Conservation (phyloP, 2,113 vertebrate genomes). For the Xiphophorus hellerii region DNA sequence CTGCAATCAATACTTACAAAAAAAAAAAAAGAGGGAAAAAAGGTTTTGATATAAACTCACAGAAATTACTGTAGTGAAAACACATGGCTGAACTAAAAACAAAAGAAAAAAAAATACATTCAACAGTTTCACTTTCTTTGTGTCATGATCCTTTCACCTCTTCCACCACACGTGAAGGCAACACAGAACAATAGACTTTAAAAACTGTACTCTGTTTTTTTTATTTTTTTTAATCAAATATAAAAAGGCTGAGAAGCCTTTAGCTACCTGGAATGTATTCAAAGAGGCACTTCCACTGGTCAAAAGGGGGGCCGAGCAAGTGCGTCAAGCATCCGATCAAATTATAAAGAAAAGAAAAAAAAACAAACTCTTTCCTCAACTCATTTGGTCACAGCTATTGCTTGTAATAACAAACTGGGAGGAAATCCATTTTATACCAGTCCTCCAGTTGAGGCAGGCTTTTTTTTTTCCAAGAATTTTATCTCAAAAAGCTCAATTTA, state of each 20-base stretch:
- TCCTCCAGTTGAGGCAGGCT: conserved; percentile 3
- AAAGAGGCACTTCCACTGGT: conserved; percentile 86
- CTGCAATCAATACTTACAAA: conserved; percentile 99
- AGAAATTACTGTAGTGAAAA: conserved; percentile 94
- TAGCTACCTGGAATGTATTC: conserved; percentile 95
- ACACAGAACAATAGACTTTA: conserved; percentile 81
- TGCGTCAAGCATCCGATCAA: conserved; percentile 70
- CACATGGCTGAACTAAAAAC: conserved; percentile 59
- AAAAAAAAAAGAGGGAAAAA: conserved; percentile 59
- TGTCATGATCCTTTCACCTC: conserved; percentile 88
- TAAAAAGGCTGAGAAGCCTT: conserved; percentile 75
- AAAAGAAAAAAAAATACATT: conserved; percentile 89
- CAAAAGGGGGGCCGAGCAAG: conserved; percentile 59
- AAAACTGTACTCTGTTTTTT: conserved; percentile 66
- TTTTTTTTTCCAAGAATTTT: neutral
- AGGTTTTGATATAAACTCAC: conserved; percentile 95
- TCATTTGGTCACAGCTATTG: conserved; percentile 81
- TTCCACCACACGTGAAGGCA: conserved; percentile 78
- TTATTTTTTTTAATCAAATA: conserved; percentile 68
- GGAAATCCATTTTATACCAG: conserved; percentile 30
- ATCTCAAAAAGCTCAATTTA: conserved; percentile 19
- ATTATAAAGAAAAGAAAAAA: conserved; percentile 29
- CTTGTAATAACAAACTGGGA: conserved; percentile 67
- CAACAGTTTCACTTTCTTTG: conserved; percentile 92
- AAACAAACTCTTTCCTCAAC: conserved; percentile 61